Base-by-base conservation (phyloP, 2,797 vertebrate genomes). In the Fistularia tabacaria region DNA sequence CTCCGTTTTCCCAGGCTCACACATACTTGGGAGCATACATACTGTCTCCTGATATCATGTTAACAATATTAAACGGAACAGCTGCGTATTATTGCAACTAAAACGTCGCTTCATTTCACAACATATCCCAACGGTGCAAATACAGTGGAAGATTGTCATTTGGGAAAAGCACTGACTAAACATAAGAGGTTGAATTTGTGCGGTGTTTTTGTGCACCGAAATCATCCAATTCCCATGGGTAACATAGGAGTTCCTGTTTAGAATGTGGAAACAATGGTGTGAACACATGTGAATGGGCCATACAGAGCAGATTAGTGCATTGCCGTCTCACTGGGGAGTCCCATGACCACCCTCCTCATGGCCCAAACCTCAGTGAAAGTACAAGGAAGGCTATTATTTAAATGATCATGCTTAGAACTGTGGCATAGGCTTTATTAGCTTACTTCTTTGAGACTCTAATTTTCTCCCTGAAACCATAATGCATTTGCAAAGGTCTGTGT, bases 371-470 rank as follows among this genome's bases (percentile, higher is more conserved):
- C 74, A 76, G 73, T 56, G 63, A 52, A 71, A 83, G 77, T 71
- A 85, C 85, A 86, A 87, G 81, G 70, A 59, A 77, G 66, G 69
- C 71, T 77, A 74, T 87, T 84, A 88, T 87, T 77, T 58, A 64
- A 64, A 73, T 41, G 53, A 68, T 82, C 72, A 56, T 38, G 59
- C 71, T 67, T 64, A 51, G 40, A 72, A 79, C 71, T 66, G 70
- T 70, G 66, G 68, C 59, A 59, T 52, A 56, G 36, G 46, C 36
- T 79, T 82, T 80, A 69, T 76, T 63, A 62, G 51, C 42, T 49
- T 36, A 15, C 39, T 61, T 57, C 14, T 61, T 63, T 50, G 41
- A 8, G 44, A 55, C 46, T 60, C 46, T 25, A 25, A 25, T 25
- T 38, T 39, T 42, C 13, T 41, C 14, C 11, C 7, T 7, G 43